These are phyloP conservation scores for Pelusios castaneus DNA, from an alignment of 2,113 vertebrate genomes.

Conservation along the genomic window DNA sequence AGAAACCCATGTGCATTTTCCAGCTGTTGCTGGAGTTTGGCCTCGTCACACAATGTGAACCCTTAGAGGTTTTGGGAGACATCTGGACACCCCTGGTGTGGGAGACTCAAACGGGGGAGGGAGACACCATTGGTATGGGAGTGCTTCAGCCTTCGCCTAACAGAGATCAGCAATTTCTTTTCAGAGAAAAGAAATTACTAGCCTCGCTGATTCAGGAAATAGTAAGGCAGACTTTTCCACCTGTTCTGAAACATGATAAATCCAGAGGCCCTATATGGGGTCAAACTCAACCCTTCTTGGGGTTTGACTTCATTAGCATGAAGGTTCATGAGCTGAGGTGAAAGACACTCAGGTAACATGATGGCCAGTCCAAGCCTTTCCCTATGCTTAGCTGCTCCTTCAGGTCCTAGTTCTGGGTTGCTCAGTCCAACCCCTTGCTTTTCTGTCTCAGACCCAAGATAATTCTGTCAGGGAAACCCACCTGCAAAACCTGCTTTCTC, in stretches of 20 bases:
- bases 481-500: background rate
- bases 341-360: background rate
- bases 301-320: background rate
- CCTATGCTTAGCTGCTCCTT: background rate
- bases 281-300: background rate
- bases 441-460: background rate
- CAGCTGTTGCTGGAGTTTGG: accelerated
- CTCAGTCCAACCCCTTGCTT: background rate
- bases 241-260: accelerated
- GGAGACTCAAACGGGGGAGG: background rate
- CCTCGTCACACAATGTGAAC: background rate
- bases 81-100: background rate
- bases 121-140: background rate
- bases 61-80: background rate
- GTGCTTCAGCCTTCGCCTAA: background rate
- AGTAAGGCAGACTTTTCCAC: accelerated
- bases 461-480: background rate
- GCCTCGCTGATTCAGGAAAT: background rate
- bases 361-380: background rate
- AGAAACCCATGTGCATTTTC: background rate
- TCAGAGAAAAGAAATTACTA: accelerated
- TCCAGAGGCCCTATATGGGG: background rate
- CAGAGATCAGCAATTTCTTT: background rate
- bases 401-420: background rate
- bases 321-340: accelerated